Base-by-base conservation (phyloP, 2,888 invertebrate species). In the Clusia tigrina region DNA sequence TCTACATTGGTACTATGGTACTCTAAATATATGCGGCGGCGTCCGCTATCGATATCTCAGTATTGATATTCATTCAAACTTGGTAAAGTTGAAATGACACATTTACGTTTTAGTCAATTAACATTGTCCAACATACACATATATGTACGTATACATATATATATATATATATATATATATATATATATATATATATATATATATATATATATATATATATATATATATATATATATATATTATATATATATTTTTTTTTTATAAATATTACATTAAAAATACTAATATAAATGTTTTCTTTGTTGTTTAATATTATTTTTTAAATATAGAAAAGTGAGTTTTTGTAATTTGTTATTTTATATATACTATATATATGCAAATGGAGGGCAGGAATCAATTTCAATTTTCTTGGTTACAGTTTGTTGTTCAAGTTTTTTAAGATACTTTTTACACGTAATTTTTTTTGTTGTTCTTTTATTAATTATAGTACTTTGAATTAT, bases 341-440 rank as follows among this genome's bases (percentile, higher is more conserved):
- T 74, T 65, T 72, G 69, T 77, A 67, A 73, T 74, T 26, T n/a
- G n/a, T 54, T 57, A 17, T 74, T 77, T 32, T 32, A 5, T 32
- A 10, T 6, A 15, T 42, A 12, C 42, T 3, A 42, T 6, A 6
- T 42, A n/a, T 48, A 74, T 78, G 78, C 74, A 78, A 77, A 74
- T 77, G 78, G 78, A 79, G 79, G 79, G 79, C 79, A 81, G 81
- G 81, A 79, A 80, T 79, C 77, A 77, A 68, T 79, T 79, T 78
- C 80, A 79, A 73, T 74, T 74, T 74, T 74, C 74, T 76, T 76
- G 77, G 70, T 76, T 67, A 48, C 46, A 48, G 6, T 68, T 68
- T 62, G 54, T 76, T 67, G 65, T 68, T 59, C 42, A 54, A 23
- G 23, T 56, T 17, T 53, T 51, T 51, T 60, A 54, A 18, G 32